Evolutionary conservation across 2,888 invertebrate species (phyloP).

Genomic region (Drosophila mayaguana): DNA sequence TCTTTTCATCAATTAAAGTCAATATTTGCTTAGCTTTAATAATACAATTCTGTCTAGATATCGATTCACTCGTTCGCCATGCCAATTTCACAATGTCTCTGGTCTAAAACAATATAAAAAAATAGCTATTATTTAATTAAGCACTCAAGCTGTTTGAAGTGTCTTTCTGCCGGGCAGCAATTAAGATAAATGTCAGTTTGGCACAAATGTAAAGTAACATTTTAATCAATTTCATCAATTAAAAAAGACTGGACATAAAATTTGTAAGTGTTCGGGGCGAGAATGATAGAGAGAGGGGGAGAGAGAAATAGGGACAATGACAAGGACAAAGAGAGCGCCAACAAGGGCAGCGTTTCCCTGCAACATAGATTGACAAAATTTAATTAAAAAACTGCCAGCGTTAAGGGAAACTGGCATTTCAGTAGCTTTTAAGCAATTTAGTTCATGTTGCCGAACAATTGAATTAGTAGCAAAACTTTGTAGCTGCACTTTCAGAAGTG

Average conservation of each 20-base stretch:
- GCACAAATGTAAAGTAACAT: conserved; percentile 71
- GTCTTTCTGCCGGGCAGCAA: conserved; percentile 45
- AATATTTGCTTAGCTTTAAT: background rate
- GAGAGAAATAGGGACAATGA: background rate
- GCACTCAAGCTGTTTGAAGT: conserved; percentile 43
- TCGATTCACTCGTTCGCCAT: background rate
- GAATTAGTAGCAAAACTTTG: conserved; percentile 48
- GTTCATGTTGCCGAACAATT: conserved; percentile 59
- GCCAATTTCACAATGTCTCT: background rate
- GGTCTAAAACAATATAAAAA: conserved; percentile 5
- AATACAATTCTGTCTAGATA: background rate
- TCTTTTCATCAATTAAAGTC: no score
- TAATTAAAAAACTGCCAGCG: conserved; percentile 55
- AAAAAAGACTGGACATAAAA: conserved; percentile 51
- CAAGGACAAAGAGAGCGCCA: background rate
- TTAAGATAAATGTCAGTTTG: conserved; percentile 76
- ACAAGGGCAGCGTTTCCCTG: background rate
- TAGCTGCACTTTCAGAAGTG: conserved; percentile 6
- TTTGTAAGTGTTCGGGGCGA: conserved; percentile 38
- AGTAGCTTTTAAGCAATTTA: conserved; percentile 65
- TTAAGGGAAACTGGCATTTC: conserved; percentile 46
- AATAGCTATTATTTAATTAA: conserved; percentile 70
- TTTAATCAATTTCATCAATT: conserved; percentile 81
- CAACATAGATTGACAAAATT: conserved; percentile 55
- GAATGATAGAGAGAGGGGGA: background rate